Evolutionary conservation across 2,888 invertebrate species (phyloP), one percentile per base, ranked within the genome.

Genomic region (Artemia sinica): DNA sequence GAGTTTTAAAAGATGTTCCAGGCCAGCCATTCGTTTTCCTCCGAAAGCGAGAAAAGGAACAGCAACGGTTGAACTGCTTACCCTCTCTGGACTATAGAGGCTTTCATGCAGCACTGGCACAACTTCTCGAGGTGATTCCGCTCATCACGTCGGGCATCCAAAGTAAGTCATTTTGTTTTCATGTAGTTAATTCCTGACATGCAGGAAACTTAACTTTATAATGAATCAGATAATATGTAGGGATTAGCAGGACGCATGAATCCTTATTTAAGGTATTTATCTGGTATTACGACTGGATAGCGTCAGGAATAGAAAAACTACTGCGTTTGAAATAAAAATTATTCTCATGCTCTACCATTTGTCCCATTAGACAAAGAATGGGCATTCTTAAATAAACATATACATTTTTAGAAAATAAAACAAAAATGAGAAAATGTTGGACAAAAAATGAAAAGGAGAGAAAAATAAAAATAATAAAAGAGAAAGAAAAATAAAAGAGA

Each of bases 81-180:
- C 97, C 97, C 10, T 95, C 89, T 80, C 83, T 98, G 74, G 96
- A 97, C 80, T 98, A 97, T 80, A 91, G 91, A 77, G 94, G 93
- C 68, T 83, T 98, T 66, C 96, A 92, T 78, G 90, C 91, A 77
- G 92, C 93, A 28, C 84, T 97, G 69, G 80, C 89, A 41, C 89
- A 89, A 75, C 82, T 94, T 72, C 88, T 96, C 68, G 96, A 97
- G 78, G 88, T 94, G n/a, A 90, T 93, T 48, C 89, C 94, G 13
- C 84, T 88, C 71, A 85, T 97, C 73, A 91, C 91, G 77, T 86
- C 89, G 77, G 94, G 93, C 68, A 83, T 90, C 72, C 86, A 88
- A 77, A 85, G 92, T 91, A 78, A 75, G 76, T 71, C 49, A 48
- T 14, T n/a, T 9, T 58, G 8, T 58, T 58, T 18, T 58, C 18